Percentiles rank a stretch among this genome's conserved stretches.
Conservation (phyloP, 2,888 invertebrate genomes). For the Rhogogaster chlorosoma region DNA sequence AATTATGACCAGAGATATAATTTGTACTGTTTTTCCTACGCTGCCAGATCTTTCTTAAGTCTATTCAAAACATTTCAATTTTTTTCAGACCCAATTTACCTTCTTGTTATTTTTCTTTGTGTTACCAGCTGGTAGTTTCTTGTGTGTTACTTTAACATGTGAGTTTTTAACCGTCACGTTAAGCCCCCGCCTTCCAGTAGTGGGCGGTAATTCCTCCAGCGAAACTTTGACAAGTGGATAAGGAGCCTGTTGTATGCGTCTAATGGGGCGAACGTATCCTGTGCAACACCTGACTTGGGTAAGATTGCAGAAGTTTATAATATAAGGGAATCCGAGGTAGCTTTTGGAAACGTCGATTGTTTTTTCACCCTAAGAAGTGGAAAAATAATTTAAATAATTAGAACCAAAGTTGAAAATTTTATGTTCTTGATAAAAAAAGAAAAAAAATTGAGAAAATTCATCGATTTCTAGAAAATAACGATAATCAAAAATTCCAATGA, state of each 20-base stretch:
- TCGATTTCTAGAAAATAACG: not conserved
- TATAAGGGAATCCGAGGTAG: slow-evolving; percentile 85
- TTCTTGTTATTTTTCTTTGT: slow-evolving; percentile 78
- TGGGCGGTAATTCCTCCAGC: slow-evolving; percentile 76
- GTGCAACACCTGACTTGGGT: slow-evolving; percentile 87
- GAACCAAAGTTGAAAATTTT: slow-evolving; percentile 5
- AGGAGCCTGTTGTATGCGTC: slow-evolving; percentile 89
- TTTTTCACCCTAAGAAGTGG: slow-evolving; percentile 82
- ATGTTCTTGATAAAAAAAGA: too few species aligned
- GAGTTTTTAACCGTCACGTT: slow-evolving; percentile 65
- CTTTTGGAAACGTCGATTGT: slow-evolving; percentile 86
- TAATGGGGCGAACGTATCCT: slow-evolving; percentile 85
- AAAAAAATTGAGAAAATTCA: too few species aligned
- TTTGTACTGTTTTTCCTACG: not conserved
- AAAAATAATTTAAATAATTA: slow-evolving; percentile 49
- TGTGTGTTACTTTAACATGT: slow-evolving; percentile 68
- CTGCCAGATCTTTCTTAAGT: not conserved
- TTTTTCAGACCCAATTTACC: slow-evolving; percentile 63
- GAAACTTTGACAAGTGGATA: slow-evolving; percentile 89
- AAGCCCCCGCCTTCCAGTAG: slow-evolving; percentile 59
- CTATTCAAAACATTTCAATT: not conserved
- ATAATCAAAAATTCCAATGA: not conserved
- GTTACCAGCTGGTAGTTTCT: slow-evolving; percentile 69
- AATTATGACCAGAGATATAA: not conserved
- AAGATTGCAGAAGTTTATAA: slow-evolving; percentile 87